Evolutionary conservation across 2,888 invertebrate species (phyloP), one percentile per base, ranked within the genome.

Genomic region (Macrosiphum euphorbiae): DNA sequence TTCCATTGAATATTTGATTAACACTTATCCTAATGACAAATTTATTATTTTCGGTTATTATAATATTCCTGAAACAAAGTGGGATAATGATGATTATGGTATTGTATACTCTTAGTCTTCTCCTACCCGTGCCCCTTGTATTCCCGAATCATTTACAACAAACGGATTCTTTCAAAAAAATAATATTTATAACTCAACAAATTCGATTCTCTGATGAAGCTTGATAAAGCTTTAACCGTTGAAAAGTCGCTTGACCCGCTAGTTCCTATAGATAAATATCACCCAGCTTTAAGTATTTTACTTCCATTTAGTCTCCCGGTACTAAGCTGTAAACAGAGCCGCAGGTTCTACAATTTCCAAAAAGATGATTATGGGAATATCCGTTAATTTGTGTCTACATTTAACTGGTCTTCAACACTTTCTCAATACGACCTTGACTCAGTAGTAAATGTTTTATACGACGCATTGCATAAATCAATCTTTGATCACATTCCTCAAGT

Each of bases 21-120:
- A n/a, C 8, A 47, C 47, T 47, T 47, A 47, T 47, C 47, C 47
- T 47, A 47, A 47, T 47, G 47, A 47, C 47, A 26, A 47, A 50
- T 50, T 91, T 41, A 91, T 91, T 78, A 84, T 91, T 84, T 91
- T 35, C 50, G 84, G 84, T n/a, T 52, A 91, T 47, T 91, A 91
- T 91, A 91, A 91, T 84, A 47, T 91, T 84, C 91, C 84, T 41
- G 52, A 91, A 35, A 26, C 84, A 47, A 35, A 4, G 5, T 84
- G 78, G 84, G 35, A 67, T 84, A 50, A 52, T 84, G 91, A 91
- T 91, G 24, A 91, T 91, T 24, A 84, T 91, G 52, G 91, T 24
- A 50, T 84, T 50, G 35, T 84, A 4, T 84, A 91, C 84, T 91
- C 52, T 4, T 84, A n/a, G 84, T 35, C 52, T 3, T 91, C 91